Percentiles rank a stretch among this genome's conserved stretches.
Conservation (phyloP, 2,797 vertebrate genomes). For the Melanotaenia pygmaea region DNA sequence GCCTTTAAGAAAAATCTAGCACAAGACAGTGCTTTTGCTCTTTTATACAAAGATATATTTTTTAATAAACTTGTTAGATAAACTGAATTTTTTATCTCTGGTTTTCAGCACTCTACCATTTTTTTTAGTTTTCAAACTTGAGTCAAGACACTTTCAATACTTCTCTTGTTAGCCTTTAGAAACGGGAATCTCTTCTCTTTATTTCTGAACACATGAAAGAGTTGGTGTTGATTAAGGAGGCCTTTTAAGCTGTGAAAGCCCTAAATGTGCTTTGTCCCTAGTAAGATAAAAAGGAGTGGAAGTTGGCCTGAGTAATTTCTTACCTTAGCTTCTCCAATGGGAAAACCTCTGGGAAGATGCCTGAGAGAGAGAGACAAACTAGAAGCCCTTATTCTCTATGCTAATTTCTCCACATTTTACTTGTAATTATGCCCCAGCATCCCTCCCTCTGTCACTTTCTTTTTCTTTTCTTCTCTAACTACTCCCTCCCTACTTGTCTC, state of each 20-base stretch:
- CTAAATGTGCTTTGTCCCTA: slow-evolving; percentile 77
- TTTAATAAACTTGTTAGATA: slow-evolving; percentile 20
- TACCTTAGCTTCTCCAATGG: slow-evolving; percentile 74
- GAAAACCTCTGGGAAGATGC: slow-evolving; percentile 76
- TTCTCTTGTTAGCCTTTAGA: slow-evolving; percentile 70
- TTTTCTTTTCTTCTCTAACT: slow-evolving; percentile 58
- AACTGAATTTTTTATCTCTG: slow-evolving; percentile 27
- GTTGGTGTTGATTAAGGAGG: slow-evolving; percentile 78
- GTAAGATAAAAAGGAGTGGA: slow-evolving; percentile 75
- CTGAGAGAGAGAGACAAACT: slow-evolving; percentile 71
- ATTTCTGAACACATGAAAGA: slow-evolving; percentile 77
- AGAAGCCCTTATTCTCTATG: slow-evolving; percentile 76
- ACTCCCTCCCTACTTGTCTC: slow-evolving; percentile 63
- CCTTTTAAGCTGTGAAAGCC: slow-evolving; percentile 75
- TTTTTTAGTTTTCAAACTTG: slow-evolving; percentile 49
- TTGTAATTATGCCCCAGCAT: slow-evolving; percentile 79
- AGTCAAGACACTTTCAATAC: slow-evolving; percentile 52
- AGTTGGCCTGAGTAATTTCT: slow-evolving; percentile 71
- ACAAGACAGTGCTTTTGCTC: not conserved
- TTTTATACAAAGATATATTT: slow-evolving; percentile 17
- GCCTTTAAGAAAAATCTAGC: slow-evolving; percentile 4
- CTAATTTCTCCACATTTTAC: slow-evolving; percentile 74
- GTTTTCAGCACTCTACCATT: slow-evolving; percentile 42
- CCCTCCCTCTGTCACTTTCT: slow-evolving; percentile 58
- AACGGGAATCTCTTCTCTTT: slow-evolving; percentile 65